These are phyloP conservation scores for Moxostoma hubbsi DNA, from an alignment of 2,797 vertebrate genomes.

Conservation along the genomic window DNA sequence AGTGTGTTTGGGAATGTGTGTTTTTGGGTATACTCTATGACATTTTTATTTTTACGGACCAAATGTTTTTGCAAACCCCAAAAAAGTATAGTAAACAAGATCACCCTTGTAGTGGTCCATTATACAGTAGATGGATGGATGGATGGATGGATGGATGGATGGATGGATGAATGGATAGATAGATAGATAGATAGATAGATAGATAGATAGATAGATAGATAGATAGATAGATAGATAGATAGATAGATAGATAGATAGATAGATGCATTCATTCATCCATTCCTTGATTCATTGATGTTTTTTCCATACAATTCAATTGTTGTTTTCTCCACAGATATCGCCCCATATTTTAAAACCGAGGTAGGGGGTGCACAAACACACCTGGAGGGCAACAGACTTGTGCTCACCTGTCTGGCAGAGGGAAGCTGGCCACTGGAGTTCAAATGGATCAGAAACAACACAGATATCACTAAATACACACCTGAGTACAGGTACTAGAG, in stretches of 20 bases:
- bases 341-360: slow-evolving; percentile 86
- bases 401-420: slow-evolving; percentile 85
- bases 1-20: neutral
- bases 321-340: slow-evolving; percentile 68
- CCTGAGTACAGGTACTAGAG: slow-evolving; percentile 79
- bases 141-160: too few species aligned
- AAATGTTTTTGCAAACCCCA: slow-evolving; percentile 16
- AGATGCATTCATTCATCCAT: neutral
- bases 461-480: slow-evolving; percentile 80
- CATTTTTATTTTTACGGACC: slow-evolving; percentile 14
- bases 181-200: neutral
- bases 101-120: too few species aligned
- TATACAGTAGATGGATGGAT: neutral
- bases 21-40: slow-evolving; percentile 3
- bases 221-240: too few species aligned
- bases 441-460: slow-evolving; percentile 79
- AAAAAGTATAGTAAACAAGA: too few species aligned
- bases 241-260: neutral
- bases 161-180: too few species aligned
- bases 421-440: slow-evolving; percentile 89
- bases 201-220: neutral
- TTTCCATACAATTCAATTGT: neutral
- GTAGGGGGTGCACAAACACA: slow-evolving; percentile 80
- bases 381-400: slow-evolving; percentile 83
- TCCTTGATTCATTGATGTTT: neutral